Evolutionary conservation across 2,113 vertebrate genomes (phyloP), one percentile per base, ranked within the genome.

Genomic region (Sceloporus undulatus): DNA sequence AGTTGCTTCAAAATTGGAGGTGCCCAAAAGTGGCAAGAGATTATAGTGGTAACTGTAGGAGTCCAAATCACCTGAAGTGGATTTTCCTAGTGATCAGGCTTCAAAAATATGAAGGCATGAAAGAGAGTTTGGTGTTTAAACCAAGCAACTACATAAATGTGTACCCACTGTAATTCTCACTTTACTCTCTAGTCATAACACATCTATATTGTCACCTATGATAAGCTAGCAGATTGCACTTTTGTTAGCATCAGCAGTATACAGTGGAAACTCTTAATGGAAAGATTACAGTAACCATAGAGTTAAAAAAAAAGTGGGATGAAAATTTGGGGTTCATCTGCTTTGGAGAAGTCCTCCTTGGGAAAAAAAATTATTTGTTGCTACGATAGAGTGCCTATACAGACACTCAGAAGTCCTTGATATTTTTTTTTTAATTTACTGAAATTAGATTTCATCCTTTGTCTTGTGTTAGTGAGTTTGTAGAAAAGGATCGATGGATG

Each of bases 261-360:
- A 78, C 79, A 86, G 74, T 85, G 83, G 82, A 85, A 80, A 89
- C 86, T 79, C 19, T 85, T 83, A 87, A 88, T 76, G 56, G 54
- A 14, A 48, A 48, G 76, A 66, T 80, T 84, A 9, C 27, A 85
- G 85, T n/a, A 65, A 88, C 78, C n/a, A 0, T 0, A 16, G 83
- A 70, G 88, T 27, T 92, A 93, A 90, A 94, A 92, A 94, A 94
- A 91, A 73, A 91, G 2, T n/a, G 62, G 86, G 85, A 71, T 91
- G 94, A 77, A 90, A 91, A 54, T 79, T 19, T 52, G 92, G 94
- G 93, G 88, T 92, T 94, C 80, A 73, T 83, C 77, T 89, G 89
- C 42, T 52, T 82, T 84, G 92, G 59, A 0, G 3, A 90, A 48
- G 90, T 86, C 23, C 59, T 70, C 54, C 86, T 86, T 84, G 93